A percentile compares a stretch with the other conserved stretches of the same genome.
These are phyloP conservation scores for Lagria hirta DNA, from an alignment of 2,888 invertebrate genomes.

Conservation along the genomic window DNA sequence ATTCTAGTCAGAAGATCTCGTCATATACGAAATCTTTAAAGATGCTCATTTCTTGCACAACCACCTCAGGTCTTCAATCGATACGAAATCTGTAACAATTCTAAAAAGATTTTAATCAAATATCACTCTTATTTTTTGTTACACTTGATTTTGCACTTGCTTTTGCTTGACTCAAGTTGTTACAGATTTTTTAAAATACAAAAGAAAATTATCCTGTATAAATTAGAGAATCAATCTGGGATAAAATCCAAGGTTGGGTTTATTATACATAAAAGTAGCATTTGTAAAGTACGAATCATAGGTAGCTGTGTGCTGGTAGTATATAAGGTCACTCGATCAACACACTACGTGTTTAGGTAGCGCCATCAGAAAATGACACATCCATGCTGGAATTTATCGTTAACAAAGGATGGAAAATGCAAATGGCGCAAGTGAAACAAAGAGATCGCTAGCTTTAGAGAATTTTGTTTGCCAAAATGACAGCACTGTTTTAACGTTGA, in stretches of 20 bases:
- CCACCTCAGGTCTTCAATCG: conserved; percentile 25
- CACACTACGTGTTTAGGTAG: too few relatives aligned
- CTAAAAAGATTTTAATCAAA: background rate
- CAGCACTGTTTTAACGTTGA: too few relatives aligned
- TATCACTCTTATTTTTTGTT: conserved; percentile 9
- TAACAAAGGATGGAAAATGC: too few relatives aligned
- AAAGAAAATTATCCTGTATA: background rate
- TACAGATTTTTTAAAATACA: conserved; percentile 8
- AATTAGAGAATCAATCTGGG: conserved; percentile 2
- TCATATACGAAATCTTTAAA: conserved; percentile 52
- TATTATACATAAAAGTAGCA: conserved; percentile 6
- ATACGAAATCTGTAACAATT: conserved; percentile 10
- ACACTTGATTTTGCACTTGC: conserved; percentile 5
- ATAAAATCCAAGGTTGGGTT: background rate
- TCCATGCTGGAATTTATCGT: too few relatives aligned
- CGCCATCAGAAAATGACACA: too few relatives aligned
- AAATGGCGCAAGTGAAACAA: too few relatives aligned
- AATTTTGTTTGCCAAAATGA: too few relatives aligned
- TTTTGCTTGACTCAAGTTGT: conserved; percentile 10
- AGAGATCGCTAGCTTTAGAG: too few relatives aligned
- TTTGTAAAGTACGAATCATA: conserved; percentile 13
- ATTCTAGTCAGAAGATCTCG: conserved; percentile 63
- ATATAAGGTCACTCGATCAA: conserved; percentile 6
- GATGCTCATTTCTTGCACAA: conserved; percentile 11
- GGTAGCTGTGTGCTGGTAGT: conserved; percentile 5